Percentiles rank a stretch among this genome's conserved stretches.
These are phyloP conservation scores for Dicyrtomina minuta DNA, from an alignment of 2,888 invertebrate genomes.

Conservation along the genomic window DNA sequence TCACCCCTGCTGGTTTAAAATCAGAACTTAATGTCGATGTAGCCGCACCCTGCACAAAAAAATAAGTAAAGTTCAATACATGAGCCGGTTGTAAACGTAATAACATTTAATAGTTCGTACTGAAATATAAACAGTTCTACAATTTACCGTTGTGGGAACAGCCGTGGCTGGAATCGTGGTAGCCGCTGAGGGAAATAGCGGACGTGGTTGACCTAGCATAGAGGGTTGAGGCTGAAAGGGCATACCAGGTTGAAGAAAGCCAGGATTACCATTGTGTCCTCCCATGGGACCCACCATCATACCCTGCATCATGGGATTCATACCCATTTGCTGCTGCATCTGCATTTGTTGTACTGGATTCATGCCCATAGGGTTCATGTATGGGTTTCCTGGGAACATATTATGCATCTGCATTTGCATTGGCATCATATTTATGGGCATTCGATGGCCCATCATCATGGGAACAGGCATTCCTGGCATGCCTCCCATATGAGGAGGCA, in stretches of 20 bases:
- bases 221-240: constrained; percentile 36
- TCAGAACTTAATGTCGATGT: constrained; percentile 61
- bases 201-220: constrained; percentile 59
- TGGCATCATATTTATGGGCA: constrained; percentile 57
- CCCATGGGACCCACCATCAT: constrained; percentile 42
- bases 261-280: constrained; percentile 56
- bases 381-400: constrained; percentile 38
- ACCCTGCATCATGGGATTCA: constrained; percentile 34
- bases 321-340: constrained; percentile 47
- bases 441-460: constrained; percentile 64
- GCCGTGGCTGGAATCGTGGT: constrained; percentile 59
- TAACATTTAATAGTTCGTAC: not conserved
- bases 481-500: constrained; percentile 33
- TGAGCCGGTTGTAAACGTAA: not conserved
- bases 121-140: not conserved
- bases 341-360: constrained; percentile 26
- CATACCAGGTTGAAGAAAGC: constrained; percentile 48
- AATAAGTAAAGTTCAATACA: too few relatives aligned
- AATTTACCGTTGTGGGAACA: not conserved
- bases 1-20: constrained; percentile 60
- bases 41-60: constrained; percentile 7
- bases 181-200: constrained; percentile 69
- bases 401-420: constrained; percentile 43
- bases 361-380: constrained; percentile 68
- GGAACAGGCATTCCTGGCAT: constrained; percentile 57